These are phyloP conservation scores for Macrophya annulata DNA, from an alignment of 2,888 invertebrate species.

Conservation along the genomic window DNA sequence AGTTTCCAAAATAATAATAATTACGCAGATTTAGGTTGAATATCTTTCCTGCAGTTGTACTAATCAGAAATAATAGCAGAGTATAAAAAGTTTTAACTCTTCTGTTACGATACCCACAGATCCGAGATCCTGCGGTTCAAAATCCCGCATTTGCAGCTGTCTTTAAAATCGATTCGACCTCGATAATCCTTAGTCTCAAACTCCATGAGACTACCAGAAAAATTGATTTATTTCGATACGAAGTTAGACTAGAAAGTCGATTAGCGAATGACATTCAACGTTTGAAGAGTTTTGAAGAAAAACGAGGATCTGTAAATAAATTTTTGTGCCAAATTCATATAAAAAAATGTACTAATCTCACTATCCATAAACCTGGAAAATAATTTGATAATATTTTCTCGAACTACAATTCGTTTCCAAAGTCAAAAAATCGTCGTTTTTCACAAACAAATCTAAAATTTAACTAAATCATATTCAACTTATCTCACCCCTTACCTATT, in stretches of 20 bases:
- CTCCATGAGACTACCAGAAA: not conserved
- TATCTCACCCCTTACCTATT: not conserved
- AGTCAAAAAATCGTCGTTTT: not conserved
- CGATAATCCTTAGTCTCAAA: not conserved
- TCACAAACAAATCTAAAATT: not conserved
- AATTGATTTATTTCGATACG: not conserved
- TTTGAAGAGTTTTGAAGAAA: not conserved
- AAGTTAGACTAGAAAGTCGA: not conserved
- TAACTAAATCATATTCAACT: not conserved
- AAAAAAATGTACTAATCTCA: too few relatives aligned
- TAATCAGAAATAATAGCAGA: not conserved
- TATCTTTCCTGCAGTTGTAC: not conserved
- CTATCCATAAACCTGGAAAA: too few relatives aligned
- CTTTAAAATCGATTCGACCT: constrained; percentile 1
- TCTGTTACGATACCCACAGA: not conserved
- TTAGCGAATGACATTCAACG: not conserved
- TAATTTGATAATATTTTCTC: not conserved
- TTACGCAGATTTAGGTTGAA: not conserved
- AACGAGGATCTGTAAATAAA: not conserved
- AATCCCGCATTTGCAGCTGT: not conserved
- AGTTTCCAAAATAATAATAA: not conserved
- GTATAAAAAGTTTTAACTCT: not conserved
- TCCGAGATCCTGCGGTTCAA: not conserved
- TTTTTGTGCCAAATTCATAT: not conserved
- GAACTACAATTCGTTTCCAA: not conserved